Evolutionary conservation across 2,797 vertebrate genomes (phyloP).

Genomic region (Selene dorsalis): DNA sequence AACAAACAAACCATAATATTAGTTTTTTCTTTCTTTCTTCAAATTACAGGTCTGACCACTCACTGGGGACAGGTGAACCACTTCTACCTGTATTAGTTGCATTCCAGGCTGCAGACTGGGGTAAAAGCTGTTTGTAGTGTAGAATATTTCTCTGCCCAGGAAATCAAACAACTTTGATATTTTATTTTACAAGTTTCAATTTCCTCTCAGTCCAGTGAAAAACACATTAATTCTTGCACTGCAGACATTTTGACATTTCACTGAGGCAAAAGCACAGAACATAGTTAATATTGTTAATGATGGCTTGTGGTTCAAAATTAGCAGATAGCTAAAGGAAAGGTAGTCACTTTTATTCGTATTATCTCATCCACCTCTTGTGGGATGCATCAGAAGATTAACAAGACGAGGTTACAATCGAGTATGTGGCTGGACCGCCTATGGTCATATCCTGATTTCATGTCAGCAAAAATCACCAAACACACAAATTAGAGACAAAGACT

Average conservation of each 20-base stretch:
- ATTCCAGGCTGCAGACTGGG: conserved; percentile 14
- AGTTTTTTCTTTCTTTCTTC: too few species aligned
- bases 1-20: too few species aligned
- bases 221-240: neutral
- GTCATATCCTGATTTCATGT: too few species aligned
- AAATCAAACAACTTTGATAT: conserved; percentile 32
- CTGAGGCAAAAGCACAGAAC: neutral
- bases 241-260: neutral
- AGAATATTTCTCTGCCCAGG: conserved; percentile 7
- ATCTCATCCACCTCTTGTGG: neutral
- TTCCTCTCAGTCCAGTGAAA: conserved; percentile 16
- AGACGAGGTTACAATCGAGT: neutral
- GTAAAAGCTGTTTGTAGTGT: neutral
- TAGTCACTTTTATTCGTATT: neutral
- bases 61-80: neutral
- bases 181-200: conserved; percentile 14
- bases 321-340: neutral
- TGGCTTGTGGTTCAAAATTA: neutral
- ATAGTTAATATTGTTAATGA: neutral
- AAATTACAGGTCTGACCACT: neutral
- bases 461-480: too few species aligned
- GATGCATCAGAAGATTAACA: neutral
- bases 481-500: too few species aligned
- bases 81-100: neutral
- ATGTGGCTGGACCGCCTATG: too few species aligned